phyloP scores from a whole-genome alignment of 2,797 vertebrate species.

The Streptopelia turtur region DNA sequence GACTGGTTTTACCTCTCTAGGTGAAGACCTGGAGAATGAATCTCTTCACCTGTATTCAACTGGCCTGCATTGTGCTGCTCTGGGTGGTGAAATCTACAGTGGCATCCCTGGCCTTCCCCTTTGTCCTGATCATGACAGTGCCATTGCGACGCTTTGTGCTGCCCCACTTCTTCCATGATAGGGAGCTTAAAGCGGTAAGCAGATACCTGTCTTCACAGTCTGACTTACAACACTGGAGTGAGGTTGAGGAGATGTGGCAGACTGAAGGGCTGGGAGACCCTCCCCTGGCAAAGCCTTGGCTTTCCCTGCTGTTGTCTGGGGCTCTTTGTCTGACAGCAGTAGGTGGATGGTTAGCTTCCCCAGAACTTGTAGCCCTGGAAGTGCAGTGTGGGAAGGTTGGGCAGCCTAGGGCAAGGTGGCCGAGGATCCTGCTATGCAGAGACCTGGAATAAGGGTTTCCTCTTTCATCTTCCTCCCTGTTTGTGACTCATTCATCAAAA shows the following conservation, averaged over 20 bases:
- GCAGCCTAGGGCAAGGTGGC: not conserved
- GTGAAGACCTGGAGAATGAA: constrained; percentile 99
- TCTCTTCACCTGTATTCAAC: constrained; percentile 95
- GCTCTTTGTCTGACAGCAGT: not conserved
- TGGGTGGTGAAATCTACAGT: constrained; percentile 97
- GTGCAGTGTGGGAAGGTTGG: not conserved
- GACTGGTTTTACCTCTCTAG: constrained; percentile 71
- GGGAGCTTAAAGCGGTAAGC: constrained; percentile 95
- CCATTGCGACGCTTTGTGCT: constrained; percentile 92
- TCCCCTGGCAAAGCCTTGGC: not conserved
- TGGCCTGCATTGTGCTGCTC: constrained; percentile 91
- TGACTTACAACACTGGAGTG: not conserved
- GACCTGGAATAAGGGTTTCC: not conserved
- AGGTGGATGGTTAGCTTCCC: not conserved
- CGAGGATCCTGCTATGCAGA: not conserved
- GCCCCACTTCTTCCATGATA: constrained; percentile 92
- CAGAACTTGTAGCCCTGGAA: not conserved
- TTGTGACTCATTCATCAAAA: not conserved
- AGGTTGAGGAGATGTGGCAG: not conserved
- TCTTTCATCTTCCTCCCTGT: not conserved
- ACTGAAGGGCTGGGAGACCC: not conserved
- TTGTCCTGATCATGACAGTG: constrained; percentile 97
- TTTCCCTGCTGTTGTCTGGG: not conserved
- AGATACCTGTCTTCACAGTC: not conserved
- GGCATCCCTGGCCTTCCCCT: constrained; percentile 95